Evolutionary conservation across 2,888 invertebrate genomes (phyloP).

Genomic region (Chydorus sphaericus): DNA sequence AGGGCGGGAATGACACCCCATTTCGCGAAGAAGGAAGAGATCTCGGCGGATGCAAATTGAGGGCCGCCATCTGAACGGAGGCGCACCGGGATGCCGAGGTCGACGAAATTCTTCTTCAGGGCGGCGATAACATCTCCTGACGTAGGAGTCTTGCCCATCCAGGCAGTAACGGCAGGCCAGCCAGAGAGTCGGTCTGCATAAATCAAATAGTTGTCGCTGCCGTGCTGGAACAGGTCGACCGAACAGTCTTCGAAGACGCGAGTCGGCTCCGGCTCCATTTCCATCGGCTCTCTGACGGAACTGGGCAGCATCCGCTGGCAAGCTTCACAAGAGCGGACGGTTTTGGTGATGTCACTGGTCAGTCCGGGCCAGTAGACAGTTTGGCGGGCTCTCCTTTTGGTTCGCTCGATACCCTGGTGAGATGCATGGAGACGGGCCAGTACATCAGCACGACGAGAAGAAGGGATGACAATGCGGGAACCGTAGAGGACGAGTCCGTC

Average conservation of each 20-base stretch:
- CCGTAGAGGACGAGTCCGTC: constrained; percentile 10
- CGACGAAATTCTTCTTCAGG: constrained; percentile 15
- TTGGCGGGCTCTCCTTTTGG: constrained; percentile 17
- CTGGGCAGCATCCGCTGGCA: constrained; percentile 4
- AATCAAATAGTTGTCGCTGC: constrained; percentile 14
- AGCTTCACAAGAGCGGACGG: background rate
- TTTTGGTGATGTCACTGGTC: constrained; percentile 13
- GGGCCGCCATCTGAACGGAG: constrained; percentile 14
- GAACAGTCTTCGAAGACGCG: constrained; percentile 15
- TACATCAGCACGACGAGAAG: constrained; percentile 14
- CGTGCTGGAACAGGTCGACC: constrained; percentile 12
- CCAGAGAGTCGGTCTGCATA: constrained; percentile 13
- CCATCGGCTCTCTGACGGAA: constrained; percentile 6
- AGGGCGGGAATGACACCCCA: constrained; percentile 5
- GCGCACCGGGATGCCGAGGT: constrained; percentile 12
- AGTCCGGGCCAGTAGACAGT: constrained; percentile 20
- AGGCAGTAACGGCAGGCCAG: constrained; percentile 11
- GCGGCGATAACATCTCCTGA: background rate
- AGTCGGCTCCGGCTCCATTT: constrained; percentile 1
- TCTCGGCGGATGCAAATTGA: constrained; percentile 14
- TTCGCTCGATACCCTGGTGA: constrained; percentile 19
- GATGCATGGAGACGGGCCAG: constrained; percentile 19
- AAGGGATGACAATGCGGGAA: constrained; percentile 13
- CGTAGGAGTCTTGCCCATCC: constrained; percentile 13
- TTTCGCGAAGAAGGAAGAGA: background rate